Evolutionary conservation across 2,888 invertebrate species (phyloP), one percentile per base, ranked within the genome.

Genomic region (Eulithis prunata): DNA sequence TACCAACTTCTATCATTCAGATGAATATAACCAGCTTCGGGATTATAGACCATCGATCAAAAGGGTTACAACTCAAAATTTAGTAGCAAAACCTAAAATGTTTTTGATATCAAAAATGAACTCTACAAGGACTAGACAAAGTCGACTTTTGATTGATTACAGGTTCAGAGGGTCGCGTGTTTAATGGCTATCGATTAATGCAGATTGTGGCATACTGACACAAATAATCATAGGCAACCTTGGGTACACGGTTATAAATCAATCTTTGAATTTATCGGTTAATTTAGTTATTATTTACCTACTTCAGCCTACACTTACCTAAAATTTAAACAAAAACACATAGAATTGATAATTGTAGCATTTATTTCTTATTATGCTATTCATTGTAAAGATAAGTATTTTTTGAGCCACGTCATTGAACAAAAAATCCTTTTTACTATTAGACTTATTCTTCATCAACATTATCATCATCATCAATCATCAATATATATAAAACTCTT

Each of bases 131-230:
- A 47, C 5, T 36, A 21, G 36, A 10, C 1, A 61, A 5, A 46
- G 68, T 46, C 7, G 14, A 55, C 14, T 68, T 58, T 68, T 55
- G 51, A 61, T 55, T 64, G 51, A 46, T 61, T n/a, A 38, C 2
- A 14, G 13, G 14, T 28, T 11, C 0, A 57, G 61, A 36, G 75
- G 77, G 73, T 78, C 70, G 73, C 73, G 71, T 76, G 75, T 70
- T 68, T 57, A 68, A 73, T 73, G 54, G 64, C 65, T 72, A 78
- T 78, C 76, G 79, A 78, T 79, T 76, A 63, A 73, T 75, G 75
- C 76, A 76, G 73, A 78, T 77, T 74, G 72, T 79, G 78, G 74
- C 74, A 77, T 71, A 79, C 75, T 78, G 75, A 75, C 77, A 80
- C 71, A 77, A 70, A 79, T 78, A 66, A 71, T 73, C 68, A 75